Base-by-base conservation (phyloP, 2,797 vertebrate species). In the Ctenochaetus hawaiiensis region DNA sequence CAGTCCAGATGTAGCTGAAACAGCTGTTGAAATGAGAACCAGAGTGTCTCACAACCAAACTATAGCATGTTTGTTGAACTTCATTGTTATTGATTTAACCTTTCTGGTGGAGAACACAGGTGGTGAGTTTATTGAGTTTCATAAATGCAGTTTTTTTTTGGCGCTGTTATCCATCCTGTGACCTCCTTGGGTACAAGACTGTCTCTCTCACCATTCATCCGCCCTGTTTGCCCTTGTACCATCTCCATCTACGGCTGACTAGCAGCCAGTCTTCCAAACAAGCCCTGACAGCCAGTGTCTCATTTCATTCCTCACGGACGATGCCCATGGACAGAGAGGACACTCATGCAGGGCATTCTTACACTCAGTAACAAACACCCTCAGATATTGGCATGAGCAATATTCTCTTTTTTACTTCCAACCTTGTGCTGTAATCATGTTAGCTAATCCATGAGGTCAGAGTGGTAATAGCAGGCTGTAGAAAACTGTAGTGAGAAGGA, bases 271-370 rank as follows among this genome's bases (percentile, higher is more conserved):
- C 85, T 84, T 54, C 81, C 83, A 89, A 93, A 92, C 75, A 0
- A 73, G 57, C 66, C 75, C 83, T 70, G 91, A 90, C 92, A 93
- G 84, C 81, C 68, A 52, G 78, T 87, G 91, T 93, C 92, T 82
- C 85, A 87, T 91, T 81, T 78, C 88, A 91, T 94, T 90, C 82
- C 85, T 92, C 86, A 92, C 80, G 85, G 90, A 79, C 73, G 62
- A 69, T 91, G 88, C 84, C 72, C 81, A 67, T 75, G 79, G 12
- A 91, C 89, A 91, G 88, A 91, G 83, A 85, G 77, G 83, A 87
- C 86, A 47, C 87, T 85, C 85, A 86, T 70, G 79, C 81, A 13
- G 76, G 67, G 67, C 77, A 34, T 80, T 87, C 84, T 58, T 54
- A 16, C 66, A 45, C 63, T 74, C 16, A 12, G 20, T 14, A 8